A percentile compares a stretch with the other conserved stretches of the same genome.
Evolutionary conservation across 2,888 invertebrate genomes (phyloP).

Genomic region (Cheilosia urbana): DNA sequence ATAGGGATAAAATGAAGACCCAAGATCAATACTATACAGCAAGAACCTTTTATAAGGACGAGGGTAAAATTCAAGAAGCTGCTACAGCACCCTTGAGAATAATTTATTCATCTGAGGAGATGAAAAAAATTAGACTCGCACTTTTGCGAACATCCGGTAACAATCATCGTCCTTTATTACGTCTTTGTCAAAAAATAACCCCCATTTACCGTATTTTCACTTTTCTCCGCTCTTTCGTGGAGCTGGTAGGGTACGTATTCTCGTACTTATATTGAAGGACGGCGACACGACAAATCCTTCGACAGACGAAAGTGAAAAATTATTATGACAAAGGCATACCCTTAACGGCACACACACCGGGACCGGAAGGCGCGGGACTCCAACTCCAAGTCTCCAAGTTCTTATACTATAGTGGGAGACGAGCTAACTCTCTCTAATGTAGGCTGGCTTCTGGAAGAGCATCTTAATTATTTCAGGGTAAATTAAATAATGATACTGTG

Average conservation of each 20-base stretch:
- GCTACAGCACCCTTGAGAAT: conserved; percentile 24
- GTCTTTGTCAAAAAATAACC: conserved; percentile 53
- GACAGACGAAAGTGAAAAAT: conserved; percentile 66
- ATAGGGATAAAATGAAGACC: neutral
- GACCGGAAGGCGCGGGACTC: conserved; percentile 12
- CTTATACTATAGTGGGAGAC: conserved; percentile 47
- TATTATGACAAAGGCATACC: conserved; percentile 61
- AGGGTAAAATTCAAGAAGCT: conserved; percentile 29
- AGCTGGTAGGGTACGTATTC: neutral
- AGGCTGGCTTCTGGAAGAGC: conserved; percentile 65
- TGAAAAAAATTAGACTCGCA: conserved; percentile 20
- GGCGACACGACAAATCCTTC: conserved; percentile 31
- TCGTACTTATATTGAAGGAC: neutral
- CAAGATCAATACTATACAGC: conserved; percentile 49
- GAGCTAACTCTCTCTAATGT: conserved; percentile 57
- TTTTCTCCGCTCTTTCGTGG: conserved; percentile 2
- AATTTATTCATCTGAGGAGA: conserved; percentile 42
- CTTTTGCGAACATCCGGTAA: conserved; percentile 65
- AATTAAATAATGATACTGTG: conserved; percentile 84
- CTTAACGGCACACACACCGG: conserved; percentile 15
- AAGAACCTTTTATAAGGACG: conserved; percentile 5
- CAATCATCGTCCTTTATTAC: conserved; percentile 67
- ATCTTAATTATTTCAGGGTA: conserved; percentile 84
- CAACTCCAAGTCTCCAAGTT: too few species aligned
- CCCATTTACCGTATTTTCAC: conserved; percentile 11